Conservation (phyloP, 2,113 vertebrate genomes). For the Heteronetta atricapilla region DNA sequence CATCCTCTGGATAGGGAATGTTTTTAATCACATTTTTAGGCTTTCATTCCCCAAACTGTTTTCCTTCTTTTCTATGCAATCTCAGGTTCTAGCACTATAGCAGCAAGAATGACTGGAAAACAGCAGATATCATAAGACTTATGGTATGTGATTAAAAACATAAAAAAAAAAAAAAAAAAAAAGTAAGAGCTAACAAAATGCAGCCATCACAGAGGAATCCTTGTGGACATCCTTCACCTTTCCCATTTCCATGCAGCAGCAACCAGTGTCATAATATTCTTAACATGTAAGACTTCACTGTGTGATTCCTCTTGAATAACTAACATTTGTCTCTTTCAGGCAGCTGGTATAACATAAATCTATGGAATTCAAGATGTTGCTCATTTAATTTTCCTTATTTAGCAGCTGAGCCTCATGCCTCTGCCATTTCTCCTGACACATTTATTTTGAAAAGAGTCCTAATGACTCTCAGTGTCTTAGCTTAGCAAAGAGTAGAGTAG, state of each 20-base stretch:
- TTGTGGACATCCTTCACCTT: not conserved
- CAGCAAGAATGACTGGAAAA: not conserved
- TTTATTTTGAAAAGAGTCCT: not conserved
- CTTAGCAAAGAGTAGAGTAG: not conserved
- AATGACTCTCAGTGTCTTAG: not conserved
- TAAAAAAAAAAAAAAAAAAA: too few relatives aligned
- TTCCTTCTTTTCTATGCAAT: not conserved
- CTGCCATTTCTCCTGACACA: conserved; percentile 23
- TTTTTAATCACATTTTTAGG: not conserved
- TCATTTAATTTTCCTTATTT: conserved; percentile 42
- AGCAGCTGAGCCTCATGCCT: not conserved
- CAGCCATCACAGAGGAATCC: not conserved
- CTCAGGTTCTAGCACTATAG: not conserved
- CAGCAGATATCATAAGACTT: not conserved
- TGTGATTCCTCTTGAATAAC: not conserved
- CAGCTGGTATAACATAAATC: not conserved
- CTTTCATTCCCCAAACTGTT: not conserved
- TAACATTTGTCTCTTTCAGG: not conserved
- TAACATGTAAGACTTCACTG: not conserved
- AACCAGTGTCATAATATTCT: not conserved
- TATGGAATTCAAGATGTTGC: not conserved
- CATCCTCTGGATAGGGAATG: not conserved
- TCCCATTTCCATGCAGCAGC: not conserved
- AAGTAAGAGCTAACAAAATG: not conserved
- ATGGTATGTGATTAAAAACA: not conserved